Evolutionary conservation across 2,797 vertebrate species (phyloP).

Genomic region (Microhierax caerulescens): DNA sequence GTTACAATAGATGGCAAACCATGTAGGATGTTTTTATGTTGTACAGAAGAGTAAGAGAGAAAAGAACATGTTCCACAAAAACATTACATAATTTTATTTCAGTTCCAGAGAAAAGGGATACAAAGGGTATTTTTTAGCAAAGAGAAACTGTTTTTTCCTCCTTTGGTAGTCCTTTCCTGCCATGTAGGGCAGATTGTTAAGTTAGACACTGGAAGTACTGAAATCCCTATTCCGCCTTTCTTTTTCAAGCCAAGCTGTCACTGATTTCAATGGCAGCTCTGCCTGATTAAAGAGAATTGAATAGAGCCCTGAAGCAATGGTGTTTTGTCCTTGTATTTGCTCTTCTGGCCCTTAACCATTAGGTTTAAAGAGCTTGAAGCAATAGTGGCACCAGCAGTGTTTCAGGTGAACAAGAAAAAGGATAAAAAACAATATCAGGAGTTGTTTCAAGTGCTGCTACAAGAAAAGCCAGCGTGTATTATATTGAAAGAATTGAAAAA

Average conservation of each 20-base stretch:
- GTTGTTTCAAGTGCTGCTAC: not conserved
- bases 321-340: conserved; percentile 49
- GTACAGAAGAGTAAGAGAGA: not conserved
- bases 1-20: not conserved
- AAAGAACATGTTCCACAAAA: not conserved
- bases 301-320: conserved; percentile 4
- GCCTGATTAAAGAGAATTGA: conserved; percentile 41
- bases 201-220: not conserved
- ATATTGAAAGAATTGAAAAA: not conserved
- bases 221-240: not conserved
- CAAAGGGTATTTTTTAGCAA: not conserved
- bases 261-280: conserved; percentile 21
- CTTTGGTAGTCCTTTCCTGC: not conserved
- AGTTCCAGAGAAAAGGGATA: not conserved
- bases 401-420: conserved; percentile 6
- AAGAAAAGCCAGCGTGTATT: not conserved
- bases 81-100: not conserved
- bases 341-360: conserved; percentile 19
- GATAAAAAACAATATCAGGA: not conserved
- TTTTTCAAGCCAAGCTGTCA: conserved; percentile 19
- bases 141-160: not conserved
- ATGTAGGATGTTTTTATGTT: not conserved
- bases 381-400: not conserved
- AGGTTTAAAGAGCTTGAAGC: conserved; percentile 14
- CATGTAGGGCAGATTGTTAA: not conserved